Percentiles rank a stretch among this genome's conserved stretches.
Conservation (phyloP, 2,113 vertebrate genomes). For the Muntiacus reevesi region DNA sequence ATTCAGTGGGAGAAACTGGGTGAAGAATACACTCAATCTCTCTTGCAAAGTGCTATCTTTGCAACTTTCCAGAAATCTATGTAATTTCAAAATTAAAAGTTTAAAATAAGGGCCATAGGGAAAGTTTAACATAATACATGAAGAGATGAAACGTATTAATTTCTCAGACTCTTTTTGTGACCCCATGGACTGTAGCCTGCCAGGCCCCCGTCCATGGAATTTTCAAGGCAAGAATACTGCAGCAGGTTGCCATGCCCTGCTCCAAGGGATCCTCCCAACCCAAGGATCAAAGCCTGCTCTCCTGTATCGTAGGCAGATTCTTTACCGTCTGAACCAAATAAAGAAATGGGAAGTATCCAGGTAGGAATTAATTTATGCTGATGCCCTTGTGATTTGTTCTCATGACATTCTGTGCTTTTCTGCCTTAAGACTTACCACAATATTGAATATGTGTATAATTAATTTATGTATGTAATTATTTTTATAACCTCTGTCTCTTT, state of each 20-base stretch:
- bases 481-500: not conserved
- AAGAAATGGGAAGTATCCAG: not conserved
- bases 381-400: not conserved
- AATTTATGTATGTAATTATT: not conserved
- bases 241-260: not conserved
- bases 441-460: not conserved
- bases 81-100: constrained; percentile 2
- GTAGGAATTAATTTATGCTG: not conserved
- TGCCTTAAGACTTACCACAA: not conserved
- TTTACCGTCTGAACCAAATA: not conserved
- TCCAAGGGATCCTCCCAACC: not conserved
- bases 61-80: not conserved
- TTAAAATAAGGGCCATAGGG: not conserved
- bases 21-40: not conserved
- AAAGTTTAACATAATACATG: not conserved
- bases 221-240: not conserved
- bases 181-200: not conserved
- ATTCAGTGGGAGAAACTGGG: not conserved
- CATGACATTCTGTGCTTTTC: not conserved
- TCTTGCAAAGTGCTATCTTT: not conserved
- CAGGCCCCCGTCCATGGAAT: not conserved
- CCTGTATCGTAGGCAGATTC: not conserved
- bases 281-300: not conserved
- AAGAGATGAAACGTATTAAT: not conserved
- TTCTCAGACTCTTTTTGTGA: not conserved